Conservation (phyloP, 2,113 vertebrate species). For the Hyperoodon ampullatus region DNA sequence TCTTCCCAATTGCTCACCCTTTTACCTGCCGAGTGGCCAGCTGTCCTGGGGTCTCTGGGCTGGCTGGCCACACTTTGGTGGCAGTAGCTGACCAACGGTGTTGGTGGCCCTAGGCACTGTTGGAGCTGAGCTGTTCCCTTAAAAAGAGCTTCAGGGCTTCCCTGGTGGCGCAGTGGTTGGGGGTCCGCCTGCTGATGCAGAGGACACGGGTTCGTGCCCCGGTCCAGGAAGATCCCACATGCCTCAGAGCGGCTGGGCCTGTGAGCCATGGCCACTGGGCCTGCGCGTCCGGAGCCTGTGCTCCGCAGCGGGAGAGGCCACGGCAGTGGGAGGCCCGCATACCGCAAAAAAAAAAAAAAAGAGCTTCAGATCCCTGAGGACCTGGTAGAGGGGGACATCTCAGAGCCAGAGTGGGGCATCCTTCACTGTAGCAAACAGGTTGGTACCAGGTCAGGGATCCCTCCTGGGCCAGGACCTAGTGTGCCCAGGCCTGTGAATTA, state of each 20-base stretch:
- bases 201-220: too few species aligned
- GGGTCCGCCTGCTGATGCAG: too few species aligned
- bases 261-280: too few species aligned
- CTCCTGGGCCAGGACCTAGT: neutral
- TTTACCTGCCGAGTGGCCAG: neutral
- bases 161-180: too few species aligned
- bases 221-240: too few species aligned
- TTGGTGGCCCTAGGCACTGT: neutral
- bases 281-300: too few species aligned
- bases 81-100: neutral
- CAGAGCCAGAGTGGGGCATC: neutral
- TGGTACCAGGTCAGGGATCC: neutral
- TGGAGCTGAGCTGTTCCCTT: neutral
- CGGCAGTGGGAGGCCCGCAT: too few species aligned
- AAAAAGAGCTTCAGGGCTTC: neutral
- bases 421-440: neutral
- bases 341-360: neutral
- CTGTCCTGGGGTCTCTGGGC: neutral
- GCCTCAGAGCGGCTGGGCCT: too few species aligned
- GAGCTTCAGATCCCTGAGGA: neutral
- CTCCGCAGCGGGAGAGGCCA: too few species aligned
- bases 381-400: neutral
- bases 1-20: neutral
- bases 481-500: neutral
- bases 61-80: neutral